Percentiles rank a stretch among this genome's conserved stretches.
phyloP scores from a whole-genome alignment of 2,888 invertebrate genomes.

The Himalopsyche japonica region DNA sequence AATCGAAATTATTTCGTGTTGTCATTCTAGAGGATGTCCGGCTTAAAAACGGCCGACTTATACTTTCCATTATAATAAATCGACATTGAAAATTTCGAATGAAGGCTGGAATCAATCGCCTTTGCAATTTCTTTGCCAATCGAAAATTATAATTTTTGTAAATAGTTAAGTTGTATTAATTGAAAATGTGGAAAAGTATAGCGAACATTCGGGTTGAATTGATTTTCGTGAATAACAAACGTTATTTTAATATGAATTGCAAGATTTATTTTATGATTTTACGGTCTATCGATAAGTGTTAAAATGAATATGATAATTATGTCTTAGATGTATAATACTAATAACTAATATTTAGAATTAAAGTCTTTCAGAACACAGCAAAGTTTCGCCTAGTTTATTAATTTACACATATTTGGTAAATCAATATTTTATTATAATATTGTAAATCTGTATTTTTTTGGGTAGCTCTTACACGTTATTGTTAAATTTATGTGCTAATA shows the following conservation, averaged over 20 bases:
- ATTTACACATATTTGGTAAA: background rate
- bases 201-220: background rate
- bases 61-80: too few species aligned
- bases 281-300: background rate
- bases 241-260: background rate
- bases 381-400: background rate
- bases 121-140: background rate
- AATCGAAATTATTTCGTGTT: background rate
- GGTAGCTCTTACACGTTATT: too few species aligned
- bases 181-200: background rate
- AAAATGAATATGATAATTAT: background rate
- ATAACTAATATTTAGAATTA: background rate
- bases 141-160: background rate
- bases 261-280: background rate
- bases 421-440: background rate
- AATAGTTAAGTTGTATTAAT: background rate
- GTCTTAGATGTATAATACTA: background rate
- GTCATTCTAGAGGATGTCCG: background rate
- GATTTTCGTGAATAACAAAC: background rate
- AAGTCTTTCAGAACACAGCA: background rate
- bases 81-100: background rate
- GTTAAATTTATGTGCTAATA: too few species aligned
- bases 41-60: background rate
- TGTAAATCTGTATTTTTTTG: background rate
- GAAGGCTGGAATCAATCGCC: background rate